These are phyloP conservation scores for Cephus nigrinus DNA, from an alignment of 2,888 invertebrate species.

Conservation along the genomic window DNA sequence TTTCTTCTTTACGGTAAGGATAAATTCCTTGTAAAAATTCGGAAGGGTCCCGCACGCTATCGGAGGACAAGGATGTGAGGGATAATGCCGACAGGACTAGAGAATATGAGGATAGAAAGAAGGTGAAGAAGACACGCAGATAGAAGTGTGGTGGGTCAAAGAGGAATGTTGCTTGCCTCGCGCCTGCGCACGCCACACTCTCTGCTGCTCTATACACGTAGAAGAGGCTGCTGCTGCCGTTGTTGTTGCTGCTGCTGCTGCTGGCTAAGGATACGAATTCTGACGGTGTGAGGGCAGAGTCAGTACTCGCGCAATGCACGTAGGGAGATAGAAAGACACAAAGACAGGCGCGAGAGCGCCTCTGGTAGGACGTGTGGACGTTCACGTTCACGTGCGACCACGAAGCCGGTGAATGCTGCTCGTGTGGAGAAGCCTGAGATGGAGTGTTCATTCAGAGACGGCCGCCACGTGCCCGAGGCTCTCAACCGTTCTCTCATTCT, in stretches of 20 bases:
- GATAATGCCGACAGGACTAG: background rate
- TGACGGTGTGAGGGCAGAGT: background rate
- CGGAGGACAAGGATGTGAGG: background rate
- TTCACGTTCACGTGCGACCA: slow-evolving; percentile 24
- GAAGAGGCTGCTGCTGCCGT: background rate
- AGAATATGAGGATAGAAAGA: slow-evolving; percentile 24
- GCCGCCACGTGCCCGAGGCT: slow-evolving; percentile 62
- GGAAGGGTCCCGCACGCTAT: background rate
- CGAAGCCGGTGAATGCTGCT: slow-evolving; percentile 40
- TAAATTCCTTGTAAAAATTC: background rate
- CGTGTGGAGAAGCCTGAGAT: slow-evolving; percentile 24
- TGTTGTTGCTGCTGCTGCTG: background rate
- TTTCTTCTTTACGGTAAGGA: background rate
- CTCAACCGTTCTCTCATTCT: slow-evolving; percentile 39
- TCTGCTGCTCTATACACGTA: slow-evolving; percentile 14
- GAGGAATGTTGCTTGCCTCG: slow-evolving; percentile 62
- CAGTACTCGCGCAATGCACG: background rate
- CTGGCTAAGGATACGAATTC: background rate
- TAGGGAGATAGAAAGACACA: background rate
- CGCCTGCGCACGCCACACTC: slow-evolving; percentile 43
- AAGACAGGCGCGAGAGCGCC: slow-evolving; percentile 19
- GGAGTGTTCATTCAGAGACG: slow-evolving; percentile 58
- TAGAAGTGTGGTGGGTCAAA: slow-evolving; percentile 51
- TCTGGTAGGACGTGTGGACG: slow-evolving; percentile 23
- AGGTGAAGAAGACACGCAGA: slow-evolving; percentile 38